Evolutionary conservation across 1,140 invertebrate species (phyloP).

Genomic region (Mercenaria mercenaria): DNA sequence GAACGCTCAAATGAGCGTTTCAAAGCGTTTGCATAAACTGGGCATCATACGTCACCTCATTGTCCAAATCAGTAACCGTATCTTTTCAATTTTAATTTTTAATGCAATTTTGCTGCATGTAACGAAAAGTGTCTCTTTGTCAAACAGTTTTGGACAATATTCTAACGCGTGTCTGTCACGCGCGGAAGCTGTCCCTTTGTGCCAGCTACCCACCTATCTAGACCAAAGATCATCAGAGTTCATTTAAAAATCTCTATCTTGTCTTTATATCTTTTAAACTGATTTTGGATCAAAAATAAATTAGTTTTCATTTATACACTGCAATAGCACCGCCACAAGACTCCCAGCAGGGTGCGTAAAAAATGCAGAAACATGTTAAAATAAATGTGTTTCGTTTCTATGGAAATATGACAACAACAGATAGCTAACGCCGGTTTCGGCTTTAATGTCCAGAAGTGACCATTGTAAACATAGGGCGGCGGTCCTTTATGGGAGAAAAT

Average conservation of each 20-base stretch:
- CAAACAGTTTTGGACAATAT: background rate
- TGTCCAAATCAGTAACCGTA: background rate
- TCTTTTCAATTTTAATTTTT: constrained; percentile 3
- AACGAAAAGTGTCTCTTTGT: background rate
- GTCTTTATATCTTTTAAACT: constrained; percentile 25
- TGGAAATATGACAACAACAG: constrained; percentile 39
- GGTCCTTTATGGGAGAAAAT: constrained; percentile 6
- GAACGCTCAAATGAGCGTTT: background rate
- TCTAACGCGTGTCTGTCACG: constrained; percentile 3
- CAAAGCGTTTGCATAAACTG: background rate
- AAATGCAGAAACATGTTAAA: background rate
- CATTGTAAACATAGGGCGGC: constrained; percentile 4
- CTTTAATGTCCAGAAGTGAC: constrained; percentile 27
- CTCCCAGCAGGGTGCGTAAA: background rate
- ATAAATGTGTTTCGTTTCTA: background rate
- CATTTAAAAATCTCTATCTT: constrained; percentile 35
- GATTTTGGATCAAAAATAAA: constrained; percentile 48
- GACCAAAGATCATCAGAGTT: background rate
- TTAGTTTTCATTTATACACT: constrained; percentile 47
- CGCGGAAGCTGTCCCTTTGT: background rate
- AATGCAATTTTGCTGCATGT: background rate
- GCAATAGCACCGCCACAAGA: background rate
- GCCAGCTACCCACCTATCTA: background rate
- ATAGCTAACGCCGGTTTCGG: background rate
- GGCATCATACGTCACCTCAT: background rate